Percentiles rank a stretch among this genome's conserved stretches.
Conservation (phyloP, 2,888 invertebrate genomes). For the Nymphalis c-album region DNA sequence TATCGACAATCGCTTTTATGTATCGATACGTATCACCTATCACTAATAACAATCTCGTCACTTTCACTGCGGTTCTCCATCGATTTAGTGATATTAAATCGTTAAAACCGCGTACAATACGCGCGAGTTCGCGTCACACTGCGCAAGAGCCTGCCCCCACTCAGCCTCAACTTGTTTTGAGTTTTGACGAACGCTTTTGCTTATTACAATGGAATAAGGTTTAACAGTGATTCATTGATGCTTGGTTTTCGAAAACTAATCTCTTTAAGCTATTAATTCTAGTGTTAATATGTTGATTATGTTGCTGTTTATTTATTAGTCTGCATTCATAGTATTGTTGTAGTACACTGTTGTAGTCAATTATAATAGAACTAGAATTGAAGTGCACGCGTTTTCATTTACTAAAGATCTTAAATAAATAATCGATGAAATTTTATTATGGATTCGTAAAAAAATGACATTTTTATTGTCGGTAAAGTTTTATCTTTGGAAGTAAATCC, state of each 20-base stretch:
- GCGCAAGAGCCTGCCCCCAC: constrained; percentile 64
- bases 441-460: too few relatives aligned
- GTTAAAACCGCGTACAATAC: constrained; percentile 55
- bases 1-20: neutral
- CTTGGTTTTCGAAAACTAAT: constrained; percentile 18
- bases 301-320: neutral
- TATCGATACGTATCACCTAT: constrained; percentile 18
- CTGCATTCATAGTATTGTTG: neutral
- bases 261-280: neutral
- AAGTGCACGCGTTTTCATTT: too few relatives aligned
- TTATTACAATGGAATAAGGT: constrained; percentile 31
- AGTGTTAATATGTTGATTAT: neutral
- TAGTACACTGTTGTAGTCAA: too few relatives aligned
- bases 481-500: too few relatives aligned
- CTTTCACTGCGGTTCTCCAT: constrained; percentile 72
- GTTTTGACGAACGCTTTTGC: constrained; percentile 15
- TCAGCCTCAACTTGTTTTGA: constrained; percentile 21
- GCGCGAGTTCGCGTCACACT: constrained; percentile 57
- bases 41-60: constrained; percentile 40
- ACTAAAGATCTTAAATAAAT: too few relatives aligned
- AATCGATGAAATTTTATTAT: too few relatives aligned
- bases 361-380: too few relatives aligned
- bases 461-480: too few relatives aligned
- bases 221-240: constrained; percentile 11
- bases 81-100: constrained; percentile 56